Percentiles rank a stretch among this genome's conserved stretches.
Conservation (phyloP, 2,797 vertebrate species). For the Petrocephalus schoutedeni region DNA sequence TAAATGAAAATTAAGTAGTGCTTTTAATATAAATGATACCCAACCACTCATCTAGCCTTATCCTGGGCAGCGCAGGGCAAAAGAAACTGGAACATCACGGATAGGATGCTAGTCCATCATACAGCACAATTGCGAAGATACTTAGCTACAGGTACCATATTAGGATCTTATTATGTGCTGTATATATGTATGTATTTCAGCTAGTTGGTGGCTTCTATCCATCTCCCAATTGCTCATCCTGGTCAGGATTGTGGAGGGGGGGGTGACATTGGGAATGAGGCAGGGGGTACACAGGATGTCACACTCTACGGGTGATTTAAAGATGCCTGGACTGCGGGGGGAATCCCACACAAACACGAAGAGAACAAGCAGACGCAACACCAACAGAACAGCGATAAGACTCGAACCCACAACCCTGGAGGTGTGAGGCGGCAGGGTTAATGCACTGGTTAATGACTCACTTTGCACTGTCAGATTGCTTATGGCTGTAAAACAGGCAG, state of each 20-base stretch:
- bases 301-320: background rate
- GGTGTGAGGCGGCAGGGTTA: background rate
- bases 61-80: background rate
- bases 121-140: background rate
- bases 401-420: background rate
- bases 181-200: background rate
- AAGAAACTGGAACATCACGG: background rate
- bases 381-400: background rate
- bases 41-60: background rate
- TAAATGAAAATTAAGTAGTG: background rate
- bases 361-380: background rate
- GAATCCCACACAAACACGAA: background rate
- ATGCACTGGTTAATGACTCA: background rate
- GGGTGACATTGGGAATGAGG: background rate
- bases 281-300: background rate
- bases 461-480: background rate
- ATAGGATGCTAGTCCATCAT: background rate
- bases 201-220: background rate
- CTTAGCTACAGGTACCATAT: background rate
- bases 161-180: background rate
- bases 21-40: constrained; percentile 5
- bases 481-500: background rate
- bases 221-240: background rate
- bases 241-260: background rate
- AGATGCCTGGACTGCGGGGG: background rate